Evolutionary conservation across 2,888 invertebrate genomes (phyloP).

Genomic region (Merodon equestris): DNA sequence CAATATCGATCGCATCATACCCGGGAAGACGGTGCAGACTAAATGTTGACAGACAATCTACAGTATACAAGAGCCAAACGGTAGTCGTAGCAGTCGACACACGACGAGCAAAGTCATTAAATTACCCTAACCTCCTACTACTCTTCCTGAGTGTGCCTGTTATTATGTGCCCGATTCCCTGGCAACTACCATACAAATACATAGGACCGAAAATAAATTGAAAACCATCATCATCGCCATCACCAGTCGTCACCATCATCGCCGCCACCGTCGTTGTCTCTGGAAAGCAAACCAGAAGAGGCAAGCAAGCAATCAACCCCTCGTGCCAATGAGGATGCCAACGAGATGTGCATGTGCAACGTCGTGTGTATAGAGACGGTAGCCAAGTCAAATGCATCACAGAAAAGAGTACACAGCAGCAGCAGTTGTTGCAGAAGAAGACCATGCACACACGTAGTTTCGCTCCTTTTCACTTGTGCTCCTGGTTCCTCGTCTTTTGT

Average conservation of each 20-base stretch:
- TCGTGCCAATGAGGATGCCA: not conserved
- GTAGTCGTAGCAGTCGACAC: too few species aligned
- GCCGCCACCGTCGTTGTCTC: constrained; percentile 4
- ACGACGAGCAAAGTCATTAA: constrained; percentile 25
- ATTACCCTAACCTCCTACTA: constrained; percentile 43
- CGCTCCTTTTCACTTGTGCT: constrained; percentile 8
- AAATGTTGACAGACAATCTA: constrained; percentile 47
- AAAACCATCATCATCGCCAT: constrained; percentile 40
- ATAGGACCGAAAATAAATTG: constrained; percentile 49
- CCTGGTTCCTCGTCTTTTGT: constrained; percentile 37
- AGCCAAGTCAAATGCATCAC: constrained; percentile 30
- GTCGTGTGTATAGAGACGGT: not conserved
- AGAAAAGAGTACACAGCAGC: constrained; percentile 33
- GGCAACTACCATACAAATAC: not conserved
- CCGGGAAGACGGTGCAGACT: constrained; percentile 25
- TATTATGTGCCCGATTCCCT: constrained; percentile 32
- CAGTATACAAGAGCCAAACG: too few species aligned
- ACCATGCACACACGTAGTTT: constrained; percentile 23
- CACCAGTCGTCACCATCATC: constrained; percentile 27
- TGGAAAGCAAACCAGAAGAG: too few species aligned
- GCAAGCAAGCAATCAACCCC: constrained; percentile 28
- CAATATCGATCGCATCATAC: constrained; percentile 50
- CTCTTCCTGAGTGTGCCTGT: not conserved
- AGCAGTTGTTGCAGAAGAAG: constrained; percentile 28
- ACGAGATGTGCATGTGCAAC: constrained; percentile 33